Conservation (phyloP, 2,888 invertebrate genomes). For the Gryllus longicercus region DNA sequence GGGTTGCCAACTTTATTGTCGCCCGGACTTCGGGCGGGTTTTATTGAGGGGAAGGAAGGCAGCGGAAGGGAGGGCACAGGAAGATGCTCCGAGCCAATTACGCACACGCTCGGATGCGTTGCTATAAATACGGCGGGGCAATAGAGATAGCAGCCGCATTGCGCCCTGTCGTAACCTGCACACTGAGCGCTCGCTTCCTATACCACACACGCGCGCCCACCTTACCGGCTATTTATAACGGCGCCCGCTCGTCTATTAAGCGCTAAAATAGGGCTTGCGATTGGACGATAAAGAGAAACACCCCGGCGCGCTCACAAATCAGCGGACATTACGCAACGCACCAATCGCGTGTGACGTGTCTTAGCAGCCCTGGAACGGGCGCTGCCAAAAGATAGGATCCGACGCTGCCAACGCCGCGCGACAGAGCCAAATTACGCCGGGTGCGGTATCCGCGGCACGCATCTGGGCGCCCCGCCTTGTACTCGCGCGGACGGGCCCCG, state of each 20-base stretch:
- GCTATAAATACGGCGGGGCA: constrained; percentile 23
- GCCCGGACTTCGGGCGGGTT: constrained; percentile 22
- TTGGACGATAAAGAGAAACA: background rate
- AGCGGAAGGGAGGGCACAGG: background rate
- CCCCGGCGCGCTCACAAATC: too few relatives aligned
- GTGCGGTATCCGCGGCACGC: too few relatives aligned
- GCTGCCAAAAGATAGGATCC: too few relatives aligned
- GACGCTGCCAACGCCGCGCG: too few relatives aligned
- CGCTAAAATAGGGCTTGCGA: background rate
- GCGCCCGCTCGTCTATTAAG: background rate
- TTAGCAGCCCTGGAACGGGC: too few relatives aligned
- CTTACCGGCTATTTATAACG: background rate
- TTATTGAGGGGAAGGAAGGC: constrained; percentile 26
- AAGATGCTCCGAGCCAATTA: constrained; percentile 26
- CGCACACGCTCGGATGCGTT: constrained; percentile 28
- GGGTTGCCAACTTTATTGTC: constrained; percentile 28
- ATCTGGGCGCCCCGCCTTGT: too few relatives aligned
- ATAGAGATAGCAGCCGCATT: background rate
- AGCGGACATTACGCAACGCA: too few relatives aligned
- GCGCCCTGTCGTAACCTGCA: background rate
- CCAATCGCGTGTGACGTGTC: too few relatives aligned
- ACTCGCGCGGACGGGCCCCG: too few relatives aligned
- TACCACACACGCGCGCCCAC: background rate
- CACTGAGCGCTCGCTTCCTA: background rate
- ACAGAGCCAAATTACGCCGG: too few relatives aligned